Evolutionary conservation across 2,797 vertebrate species (phyloP).

Genomic region (Percopsis omiscomaycus): DNA sequence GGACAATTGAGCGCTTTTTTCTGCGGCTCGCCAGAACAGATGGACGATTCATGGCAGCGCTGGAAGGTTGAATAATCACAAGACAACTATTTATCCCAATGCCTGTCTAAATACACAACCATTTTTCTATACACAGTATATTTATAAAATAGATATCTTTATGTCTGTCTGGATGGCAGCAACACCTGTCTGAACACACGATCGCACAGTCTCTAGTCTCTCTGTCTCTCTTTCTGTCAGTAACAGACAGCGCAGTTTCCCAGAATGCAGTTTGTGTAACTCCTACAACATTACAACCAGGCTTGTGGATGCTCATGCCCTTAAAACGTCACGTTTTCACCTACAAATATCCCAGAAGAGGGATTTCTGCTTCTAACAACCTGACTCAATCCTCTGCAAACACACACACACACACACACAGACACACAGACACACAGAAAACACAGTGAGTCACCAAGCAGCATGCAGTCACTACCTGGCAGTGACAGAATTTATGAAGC

Average conservation of each 20-base stretch:
- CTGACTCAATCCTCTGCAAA: slow-evolving; percentile 62
- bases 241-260: background rate
- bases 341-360: slow-evolving; percentile 26
- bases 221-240: slow-evolving; percentile 25
- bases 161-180: slow-evolving; percentile 5
- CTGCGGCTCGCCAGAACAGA: slow-evolving; percentile 31
- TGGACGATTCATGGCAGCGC: slow-evolving; percentile 33
- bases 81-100: slow-evolving; percentile 36
- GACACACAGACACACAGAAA: slow-evolving; percentile 4
- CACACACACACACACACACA: background rate
- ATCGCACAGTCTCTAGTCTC: slow-evolving; percentile 1
- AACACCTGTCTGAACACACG: slow-evolving; percentile 35
- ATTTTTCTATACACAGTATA: too few species aligned
- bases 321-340: slow-evolving; percentile 50
- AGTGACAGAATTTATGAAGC: slow-evolving; percentile 6
- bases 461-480: slow-evolving; percentile 14
- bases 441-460: slow-evolving; percentile 27
- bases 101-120: slow-evolving; percentile 17
- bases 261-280: background rate
- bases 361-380: slow-evolving; percentile 11
- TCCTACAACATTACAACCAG: slow-evolving; percentile 19
- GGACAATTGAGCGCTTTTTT: slow-evolving; percentile 50
- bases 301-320: slow-evolving; percentile 26
- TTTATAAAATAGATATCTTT: too few species aligned
- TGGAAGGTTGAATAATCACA: slow-evolving; percentile 36